Conservation (phyloP, 1,140 invertebrate species). For the Apis dorsata region DNA sequence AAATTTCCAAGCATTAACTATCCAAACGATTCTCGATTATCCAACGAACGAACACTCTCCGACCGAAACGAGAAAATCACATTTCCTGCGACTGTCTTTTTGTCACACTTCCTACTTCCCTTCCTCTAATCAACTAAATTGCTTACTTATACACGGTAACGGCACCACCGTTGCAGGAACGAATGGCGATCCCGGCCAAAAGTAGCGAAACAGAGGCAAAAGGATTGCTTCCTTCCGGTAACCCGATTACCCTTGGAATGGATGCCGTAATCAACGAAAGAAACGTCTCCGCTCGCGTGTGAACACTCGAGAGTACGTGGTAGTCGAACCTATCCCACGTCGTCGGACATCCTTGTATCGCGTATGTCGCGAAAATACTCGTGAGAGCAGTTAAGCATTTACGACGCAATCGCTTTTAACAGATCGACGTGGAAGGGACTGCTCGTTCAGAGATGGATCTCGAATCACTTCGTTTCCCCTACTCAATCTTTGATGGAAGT, state of each 20-base stretch:
- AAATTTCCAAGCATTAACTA: too few species aligned
- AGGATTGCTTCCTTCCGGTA: constrained; percentile 60
- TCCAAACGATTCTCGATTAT: too few species aligned
- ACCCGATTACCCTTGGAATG: constrained; percentile 69
- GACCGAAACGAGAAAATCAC: neutral
- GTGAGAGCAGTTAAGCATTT: constrained; percentile 67
- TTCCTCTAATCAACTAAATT: neutral
- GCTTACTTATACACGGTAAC: neutral
- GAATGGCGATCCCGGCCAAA: constrained; percentile 19
- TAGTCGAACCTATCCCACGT: constrained; percentile 5
- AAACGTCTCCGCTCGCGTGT: constrained; percentile 49
- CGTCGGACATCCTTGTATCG: constrained; percentile 65
- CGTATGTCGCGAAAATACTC: constrained; percentile 52
- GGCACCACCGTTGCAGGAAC: neutral
- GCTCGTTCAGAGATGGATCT: constrained; percentile 13
- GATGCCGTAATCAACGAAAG: constrained; percentile 69
- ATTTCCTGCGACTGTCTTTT: neutral
- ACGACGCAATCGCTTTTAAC: constrained; percentile 64
- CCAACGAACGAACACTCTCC: neutral
- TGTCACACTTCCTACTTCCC: neutral
- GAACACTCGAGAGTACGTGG: constrained; percentile 21
- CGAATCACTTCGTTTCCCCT: neutral
- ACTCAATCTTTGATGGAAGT: too few species aligned
- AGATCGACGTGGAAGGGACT: constrained; percentile 25
- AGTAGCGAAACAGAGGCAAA: constrained; percentile 26